These are phyloP conservation scores for Dolichoris vasculosae DNA, from an alignment of 1,140 invertebrate species.

Conservation along the genomic window DNA sequence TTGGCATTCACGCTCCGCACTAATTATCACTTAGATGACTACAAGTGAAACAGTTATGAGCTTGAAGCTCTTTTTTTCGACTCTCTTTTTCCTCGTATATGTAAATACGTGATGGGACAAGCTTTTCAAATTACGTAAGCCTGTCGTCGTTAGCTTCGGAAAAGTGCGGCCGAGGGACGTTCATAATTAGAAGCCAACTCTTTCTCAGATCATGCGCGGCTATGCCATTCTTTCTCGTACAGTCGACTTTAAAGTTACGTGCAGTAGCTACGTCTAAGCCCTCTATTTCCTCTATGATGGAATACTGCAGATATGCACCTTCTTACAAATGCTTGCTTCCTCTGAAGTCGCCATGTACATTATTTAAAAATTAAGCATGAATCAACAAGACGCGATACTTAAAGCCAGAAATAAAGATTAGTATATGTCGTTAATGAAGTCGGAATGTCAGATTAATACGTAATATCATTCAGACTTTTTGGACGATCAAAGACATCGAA, in stretches of 20 bases:
- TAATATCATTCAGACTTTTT: no score
- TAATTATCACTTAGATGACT: background rate
- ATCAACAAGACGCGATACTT: background rate
- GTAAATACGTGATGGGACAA: background rate
- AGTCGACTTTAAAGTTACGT: background rate
- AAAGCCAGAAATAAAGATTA: no score
- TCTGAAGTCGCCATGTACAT: no score
- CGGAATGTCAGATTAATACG: no score
- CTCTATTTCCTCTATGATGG: background rate
- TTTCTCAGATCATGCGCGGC: background rate
- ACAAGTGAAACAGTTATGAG: background rate
- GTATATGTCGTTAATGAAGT: no score
- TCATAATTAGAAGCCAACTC: conserved; percentile 2
- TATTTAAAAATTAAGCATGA: background rate
- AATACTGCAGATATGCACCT: background rate
- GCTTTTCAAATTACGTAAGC: conserved; percentile 3
- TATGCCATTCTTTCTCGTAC: background rate
- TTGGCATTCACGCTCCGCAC: background rate
- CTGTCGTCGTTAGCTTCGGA: background rate
- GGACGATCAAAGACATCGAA: no score
- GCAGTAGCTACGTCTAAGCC: background rate
- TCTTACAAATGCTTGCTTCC: background rate
- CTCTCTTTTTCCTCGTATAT: background rate
- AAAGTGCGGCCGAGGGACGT: conserved; percentile 2
- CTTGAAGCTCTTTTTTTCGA: background rate